Evolutionary conservation across 1,140 invertebrate species (phyloP), one percentile per base, ranked within the genome.

Genomic region (Neodiprion pinetum): DNA sequence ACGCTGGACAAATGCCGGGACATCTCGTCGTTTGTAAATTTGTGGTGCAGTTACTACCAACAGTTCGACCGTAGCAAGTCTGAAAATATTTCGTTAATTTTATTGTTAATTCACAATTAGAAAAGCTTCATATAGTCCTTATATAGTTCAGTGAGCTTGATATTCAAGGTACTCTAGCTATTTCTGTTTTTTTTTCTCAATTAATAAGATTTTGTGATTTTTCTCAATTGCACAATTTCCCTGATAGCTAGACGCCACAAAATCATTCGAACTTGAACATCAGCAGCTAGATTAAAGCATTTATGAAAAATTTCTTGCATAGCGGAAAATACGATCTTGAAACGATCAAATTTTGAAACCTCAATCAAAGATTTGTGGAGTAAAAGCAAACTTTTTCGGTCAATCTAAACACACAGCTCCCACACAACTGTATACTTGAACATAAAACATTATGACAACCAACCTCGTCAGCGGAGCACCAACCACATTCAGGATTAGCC

Each of bases 401-500:
- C 12, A 12, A 48, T 40, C 5, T 5, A 40, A 40, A 40, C 1
- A 40, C 28, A 40, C 66, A 14, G 12, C 14, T 72, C 21, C 14
- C 14, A 50, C 28, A 40, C 28, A 40, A 40, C 28, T 40, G 28
- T 5, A 40, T 40, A 40, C 28, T 40, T 40, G 4, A 40, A 40
- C 28, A 40, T 5, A 5, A 40, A 40, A 40, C 28, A 40, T 40
- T 40, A 3, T 40, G 2, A 40, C 1, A 47, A 73, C 48, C 49
- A 83, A 92, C 91, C 72, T 93, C 93, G 79, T 95, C 94, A 49
- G 93, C 93, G 1, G 93, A 94, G 87, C 97, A 99, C 96, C 96
- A 98, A 12, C 96, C 95, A 85, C 97, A 99, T 85, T 97, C 96
- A 0, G 96, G 95, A 90, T 98, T 96, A 0, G 95, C 93, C 0